Base-by-base conservation (phyloP, 1,140 invertebrate species). In the Watersipora subatra region DNA sequence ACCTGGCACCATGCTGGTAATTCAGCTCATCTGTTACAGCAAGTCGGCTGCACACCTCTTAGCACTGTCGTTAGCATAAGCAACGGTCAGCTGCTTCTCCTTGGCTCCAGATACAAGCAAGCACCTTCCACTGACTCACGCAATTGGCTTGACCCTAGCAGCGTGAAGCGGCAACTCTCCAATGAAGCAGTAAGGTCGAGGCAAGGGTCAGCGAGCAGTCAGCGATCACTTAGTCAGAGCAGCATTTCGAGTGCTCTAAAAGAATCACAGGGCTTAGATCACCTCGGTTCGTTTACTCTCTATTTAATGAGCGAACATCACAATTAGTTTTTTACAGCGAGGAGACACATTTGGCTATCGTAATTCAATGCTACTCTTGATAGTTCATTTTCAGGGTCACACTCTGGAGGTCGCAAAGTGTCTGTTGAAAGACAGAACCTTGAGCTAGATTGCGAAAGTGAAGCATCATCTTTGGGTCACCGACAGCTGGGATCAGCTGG, bases 41-140 rank as follows among this genome's bases (percentile, higher is more conserved):
- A 81, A 73, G 80, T 85, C 15, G 80, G 84, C 66, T 87, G 86
- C 77, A 86, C 85, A 25, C 83, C 85, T 28, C 84, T 85, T 30
- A 88, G 84, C 70, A 87, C 86, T 0, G 79, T 87, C 27, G 84
- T 84, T 34, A 83, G 83, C 34, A 87, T 86, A 1, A 75, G 83
- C 24, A 84, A 87, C 65, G 87, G 88, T 73, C 83, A 86, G 64
- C 77, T 89, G 1, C 85, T 86, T 62, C 85, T 88, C 66, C 89
- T 87, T 86, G 87, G 87, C 22, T 83, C 85, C 17, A 78, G 80
- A 26, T 77, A 75, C 62, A 77, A 76, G 61, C 71, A 69, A 26
- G 73, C 82, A 2, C 80, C 66, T 0, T 28, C 66, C 0, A 46
- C 56, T 2, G 61, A 61, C 2, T 56, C 57, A 1, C 68, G 71